Evolutionary conservation across 1,140 invertebrate genomes (phyloP), one percentile per base, ranked within the genome.

Genomic region (silkworm (Bombyx mori)): DNA sequence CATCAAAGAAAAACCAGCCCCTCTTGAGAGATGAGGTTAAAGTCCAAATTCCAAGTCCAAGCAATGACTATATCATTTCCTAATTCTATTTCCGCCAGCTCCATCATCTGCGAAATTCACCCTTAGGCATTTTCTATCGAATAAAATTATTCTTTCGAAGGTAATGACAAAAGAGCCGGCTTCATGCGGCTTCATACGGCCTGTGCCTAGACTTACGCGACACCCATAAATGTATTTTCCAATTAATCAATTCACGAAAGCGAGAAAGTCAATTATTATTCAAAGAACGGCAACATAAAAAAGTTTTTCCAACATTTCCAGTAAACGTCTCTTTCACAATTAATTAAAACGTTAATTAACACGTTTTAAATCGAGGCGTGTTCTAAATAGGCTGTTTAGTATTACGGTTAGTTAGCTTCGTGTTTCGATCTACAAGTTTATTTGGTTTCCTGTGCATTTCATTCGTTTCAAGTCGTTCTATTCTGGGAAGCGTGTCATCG

Each of bases 401-500:
- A 83, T 83, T 75, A 61, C 61, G 54, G 49, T 54, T 54, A 53
- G 66, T 59, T 57, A 8, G 35, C 50, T 57, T 69, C 73, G 75
- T 76, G 79, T 58, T 51, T 45, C 68, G 62, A 77, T 81, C 72
- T 79, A 65, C 75, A 77, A 77, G 71, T 75, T 69, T 70, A 74
- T 68, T 52, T 50, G 57, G 73, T 65, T 72, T 72, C 70, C 69
- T 75, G 71, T 66, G 71, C 79, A 79, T 86, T 78, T 77, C 79
- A 86, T 82, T 81, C 82, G 80, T 80, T 81, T 82, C 80, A 75
- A 44, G 52, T 54, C 65, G 71, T 69, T 75, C 70, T 70, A 65
- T 86, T 86, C 82, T 76, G 57, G 68, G 82, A 81, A 86, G 71
- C 71, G 72, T 80, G 72, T 73, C 68, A 69, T 72, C 65, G 65